A percentile compares a stretch with the other conserved stretches of the same genome.
Conservation (phyloP, 2,113 vertebrate genomes). For the Larimichthys polyactis region DNA sequence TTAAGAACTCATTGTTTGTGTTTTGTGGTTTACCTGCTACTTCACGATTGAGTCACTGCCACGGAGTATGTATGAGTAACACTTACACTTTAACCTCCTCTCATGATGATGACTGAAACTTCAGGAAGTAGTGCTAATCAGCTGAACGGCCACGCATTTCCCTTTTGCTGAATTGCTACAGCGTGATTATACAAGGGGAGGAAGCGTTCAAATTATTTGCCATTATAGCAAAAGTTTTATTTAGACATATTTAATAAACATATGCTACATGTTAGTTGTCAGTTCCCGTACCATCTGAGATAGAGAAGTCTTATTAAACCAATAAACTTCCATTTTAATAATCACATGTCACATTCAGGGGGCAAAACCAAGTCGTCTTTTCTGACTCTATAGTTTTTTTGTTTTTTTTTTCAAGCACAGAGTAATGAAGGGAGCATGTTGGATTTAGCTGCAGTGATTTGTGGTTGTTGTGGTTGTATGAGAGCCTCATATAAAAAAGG, state of each 20-base stretch:
- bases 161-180: background rate
- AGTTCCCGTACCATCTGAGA: background rate
- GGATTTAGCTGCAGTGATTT: conserved; percentile 50
- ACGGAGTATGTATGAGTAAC: conserved; percentile 43
- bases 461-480: conserved; percentile 39
- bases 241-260: background rate
- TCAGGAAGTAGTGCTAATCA: conserved; percentile 60
- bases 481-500: conserved; percentile 19
- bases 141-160: conserved; percentile 6
- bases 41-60: conserved; percentile 48
- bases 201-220: background rate
- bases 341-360: conserved; percentile 14
- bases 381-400: background rate
- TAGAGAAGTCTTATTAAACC: background rate
- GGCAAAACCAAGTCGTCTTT: conserved; percentile 5
- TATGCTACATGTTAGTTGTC: background rate
- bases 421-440: conserved; percentile 33
- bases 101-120: conserved; percentile 65
- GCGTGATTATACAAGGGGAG: background rate
- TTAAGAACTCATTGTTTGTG: conserved; percentile 38
- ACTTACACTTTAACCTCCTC: conserved; percentile 8
- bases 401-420: background rate
- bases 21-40: conserved; percentile 35
- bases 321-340: background rate
- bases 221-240: background rate